Evolutionary conservation across 2,113 vertebrate genomes (phyloP).

Genomic region (Thalassoma bifasciatum): DNA sequence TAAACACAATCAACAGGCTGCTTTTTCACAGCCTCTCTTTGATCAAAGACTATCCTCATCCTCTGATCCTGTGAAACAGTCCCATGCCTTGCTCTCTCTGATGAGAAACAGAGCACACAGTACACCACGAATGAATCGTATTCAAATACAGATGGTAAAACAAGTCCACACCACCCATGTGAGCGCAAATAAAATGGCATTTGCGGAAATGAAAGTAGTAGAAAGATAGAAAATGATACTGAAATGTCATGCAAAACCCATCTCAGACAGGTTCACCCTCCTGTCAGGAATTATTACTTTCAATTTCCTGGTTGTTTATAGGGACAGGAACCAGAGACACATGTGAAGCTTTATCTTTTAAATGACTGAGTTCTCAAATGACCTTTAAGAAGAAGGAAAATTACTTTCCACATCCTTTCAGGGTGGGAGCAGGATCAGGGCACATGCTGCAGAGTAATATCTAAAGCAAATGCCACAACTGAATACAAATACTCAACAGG

Average conservation of each 20-base stretch:
- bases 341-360: slow-evolving; percentile 32
- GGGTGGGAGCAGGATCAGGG: slow-evolving; percentile 13
- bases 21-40: slow-evolving; percentile 11
- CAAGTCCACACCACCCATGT: slow-evolving; percentile 16
- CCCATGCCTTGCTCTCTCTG: slow-evolving; percentile 3
- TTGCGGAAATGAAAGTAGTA: slow-evolving; percentile 13
- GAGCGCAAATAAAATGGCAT: slow-evolving; percentile 18
- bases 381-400: slow-evolving; percentile 60
- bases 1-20: slow-evolving; percentile 32
- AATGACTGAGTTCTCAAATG: slow-evolving; percentile 44
- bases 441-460: not conserved
- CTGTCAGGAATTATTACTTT: slow-evolving; percentile 50
- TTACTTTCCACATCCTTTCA: slow-evolving; percentile 25
- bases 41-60: slow-evolving; percentile 47
- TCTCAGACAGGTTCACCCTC: slow-evolving; percentile 40
- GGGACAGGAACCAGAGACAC: slow-evolving; percentile 25
- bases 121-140: slow-evolving; percentile 13
- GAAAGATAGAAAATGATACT: slow-evolving; percentile 13
- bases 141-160: slow-evolving; percentile 41
- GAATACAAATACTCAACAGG: not conserved
- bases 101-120: slow-evolving; percentile 22
- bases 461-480: not conserved
- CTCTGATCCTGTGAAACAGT: slow-evolving; percentile 53
- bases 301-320: slow-evolving; percentile 61
- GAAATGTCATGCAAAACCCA: slow-evolving; percentile 59